Percentiles rank a stretch among this genome's conserved stretches.
phyloP scores from a whole-genome alignment of 2,113 vertebrate genomes.

The Tonatia bakeri region DNA sequence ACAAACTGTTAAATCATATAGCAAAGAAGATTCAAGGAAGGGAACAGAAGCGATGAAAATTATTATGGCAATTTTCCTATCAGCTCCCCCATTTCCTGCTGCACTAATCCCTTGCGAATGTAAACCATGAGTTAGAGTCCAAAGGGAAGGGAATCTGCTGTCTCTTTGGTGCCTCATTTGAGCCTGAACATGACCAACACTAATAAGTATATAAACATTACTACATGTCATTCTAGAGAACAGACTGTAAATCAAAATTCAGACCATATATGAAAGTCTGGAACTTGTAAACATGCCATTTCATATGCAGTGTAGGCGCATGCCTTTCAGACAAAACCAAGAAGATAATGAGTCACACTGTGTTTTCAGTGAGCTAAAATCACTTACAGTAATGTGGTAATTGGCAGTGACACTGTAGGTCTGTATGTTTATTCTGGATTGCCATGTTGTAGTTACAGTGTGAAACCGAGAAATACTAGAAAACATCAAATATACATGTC shows the following conservation, averaged over 20 bases:
- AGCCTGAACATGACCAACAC: neutral
- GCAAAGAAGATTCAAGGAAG: neutral
- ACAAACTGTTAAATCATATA: neutral
- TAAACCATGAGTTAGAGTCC: neutral
- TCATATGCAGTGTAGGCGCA: neutral
- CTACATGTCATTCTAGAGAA: conserved; percentile 9
- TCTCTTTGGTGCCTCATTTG: neutral
- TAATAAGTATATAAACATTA: neutral
- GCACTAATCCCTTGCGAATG: neutral
- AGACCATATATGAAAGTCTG: neutral
- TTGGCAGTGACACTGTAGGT: conserved; percentile 39
- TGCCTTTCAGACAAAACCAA: conserved; percentile 37
- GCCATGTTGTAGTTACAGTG: conserved; percentile 75
- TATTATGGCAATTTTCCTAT: neutral
- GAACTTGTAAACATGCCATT: conserved; percentile 33
- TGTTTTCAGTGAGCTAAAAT: conserved; percentile 23
- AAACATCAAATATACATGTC: conserved; percentile 78
- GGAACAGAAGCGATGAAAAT: neutral
- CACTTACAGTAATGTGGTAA: conserved; percentile 53
- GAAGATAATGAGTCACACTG: conserved; percentile 34
- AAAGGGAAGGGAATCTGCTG: neutral
- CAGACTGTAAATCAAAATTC: neutral
- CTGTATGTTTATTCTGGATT: conserved; percentile 68
- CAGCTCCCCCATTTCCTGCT: neutral
- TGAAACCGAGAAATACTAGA: conserved; percentile 75